phyloP scores from a whole-genome alignment of 1,140 invertebrate species.

The Drosophila eugracilis region DNA sequence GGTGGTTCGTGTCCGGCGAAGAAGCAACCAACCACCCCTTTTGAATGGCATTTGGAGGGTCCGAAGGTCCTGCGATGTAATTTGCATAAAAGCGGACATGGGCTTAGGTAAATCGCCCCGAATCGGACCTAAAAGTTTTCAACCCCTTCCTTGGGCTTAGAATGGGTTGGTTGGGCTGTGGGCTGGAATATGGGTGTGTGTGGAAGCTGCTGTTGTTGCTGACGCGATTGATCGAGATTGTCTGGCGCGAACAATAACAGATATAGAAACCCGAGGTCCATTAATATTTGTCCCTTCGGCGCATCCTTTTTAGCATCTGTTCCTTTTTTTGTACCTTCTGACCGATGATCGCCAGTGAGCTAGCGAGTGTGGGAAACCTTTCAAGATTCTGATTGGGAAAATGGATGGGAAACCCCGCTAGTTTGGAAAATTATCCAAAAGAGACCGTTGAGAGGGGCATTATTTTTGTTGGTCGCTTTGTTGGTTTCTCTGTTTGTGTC shows the following conservation, averaged over 20 bases:
- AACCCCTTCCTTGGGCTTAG: constrained; percentile 51
- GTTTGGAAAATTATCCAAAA: constrained; percentile 38
- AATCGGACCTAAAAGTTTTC: constrained; percentile 37
- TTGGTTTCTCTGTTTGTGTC: constrained; percentile 32
- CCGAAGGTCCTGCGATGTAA: constrained; percentile 47
- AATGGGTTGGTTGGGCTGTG: not conserved
- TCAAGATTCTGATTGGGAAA: constrained; percentile 50
- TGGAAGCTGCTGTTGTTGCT: constrained; percentile 30
- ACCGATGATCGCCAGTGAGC: constrained; percentile 22
- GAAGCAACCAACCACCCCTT: constrained; percentile 62
- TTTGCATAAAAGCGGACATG: constrained; percentile 66
- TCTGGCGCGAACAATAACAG: constrained; percentile 35
- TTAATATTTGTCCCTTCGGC: constrained; percentile 72
- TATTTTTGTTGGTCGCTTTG: constrained; percentile 26
- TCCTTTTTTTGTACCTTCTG: constrained; percentile 10
- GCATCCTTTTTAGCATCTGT: constrained; percentile 56
- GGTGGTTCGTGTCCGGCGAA: constrained; percentile 49
- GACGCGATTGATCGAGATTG: constrained; percentile 45
- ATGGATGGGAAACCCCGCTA: constrained; percentile 1
- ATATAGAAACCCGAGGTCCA: constrained; percentile 57
- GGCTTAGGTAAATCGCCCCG: constrained; percentile 48
- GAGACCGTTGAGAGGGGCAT: constrained; percentile 30
- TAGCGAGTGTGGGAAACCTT: constrained; percentile 46
- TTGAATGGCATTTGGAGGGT: constrained; percentile 11
- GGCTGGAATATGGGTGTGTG: no score